Evolutionary conservation across 2,888 invertebrate genomes (phyloP), one percentile per base, ranked within the genome.

Genomic region (Ctena decussata): DNA sequence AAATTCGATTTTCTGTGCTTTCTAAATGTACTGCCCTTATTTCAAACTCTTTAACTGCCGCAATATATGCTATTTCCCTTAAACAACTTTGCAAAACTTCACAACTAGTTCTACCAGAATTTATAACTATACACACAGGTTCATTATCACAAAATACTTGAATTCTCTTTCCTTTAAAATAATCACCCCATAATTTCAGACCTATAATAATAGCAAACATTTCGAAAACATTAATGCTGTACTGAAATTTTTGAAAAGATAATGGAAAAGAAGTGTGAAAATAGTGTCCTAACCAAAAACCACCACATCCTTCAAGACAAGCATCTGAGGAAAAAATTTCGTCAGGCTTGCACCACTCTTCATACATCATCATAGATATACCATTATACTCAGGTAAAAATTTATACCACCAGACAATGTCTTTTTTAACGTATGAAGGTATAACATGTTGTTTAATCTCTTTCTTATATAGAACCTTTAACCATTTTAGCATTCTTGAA

Each of bases 261-360:
- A 5, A 12, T 37, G 71, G 78, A 53, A 72, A 70, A 39, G 12
- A 21, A 30, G 8, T 39, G 30, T 70, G 70, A 39, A 39, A 70
- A 30, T 35, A 39, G 5, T 18, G 3, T 21, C 72, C 37, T 1
- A 30, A 24, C 15, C 32, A 57, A 46, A 37, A 70, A 21, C 53
- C 57, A n/a, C 78, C 72, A 79, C 72, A 79, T 21, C 39, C 71
- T n/a, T 8, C 15, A 2, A 41, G 39, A 57, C 78, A 79, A 6
- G 53, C 71, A 53, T 79, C 78, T 1, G 57, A 71, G 1, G 72
- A 57, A 8, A 71, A 37, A 12, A 39, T n/a, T 18, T n/a, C 65
- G 57, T 79, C 78, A 24, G 78, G 72, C 18, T 53, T n/a, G 0
- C 39, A 49, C 78, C 72, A 79, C 21, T 79, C 78, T 30, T 70